phyloP scores from a whole-genome alignment of 2,888 invertebrate species.

The Drosophila anomelani region DNA sequence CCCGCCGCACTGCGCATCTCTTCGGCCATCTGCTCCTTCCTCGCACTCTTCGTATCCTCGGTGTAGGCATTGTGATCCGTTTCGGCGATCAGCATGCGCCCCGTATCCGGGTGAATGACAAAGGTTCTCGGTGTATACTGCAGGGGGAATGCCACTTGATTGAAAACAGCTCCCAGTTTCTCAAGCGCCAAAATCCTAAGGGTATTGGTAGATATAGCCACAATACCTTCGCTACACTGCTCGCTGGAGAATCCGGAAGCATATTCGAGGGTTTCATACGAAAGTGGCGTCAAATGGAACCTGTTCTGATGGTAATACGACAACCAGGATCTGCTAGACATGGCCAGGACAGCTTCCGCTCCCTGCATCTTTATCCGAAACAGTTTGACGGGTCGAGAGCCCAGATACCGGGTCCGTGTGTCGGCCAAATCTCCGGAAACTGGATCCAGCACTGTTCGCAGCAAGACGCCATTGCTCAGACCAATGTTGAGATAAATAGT shows the following conservation, averaged over 20 bases:
- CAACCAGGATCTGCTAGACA: conserved; percentile 99
- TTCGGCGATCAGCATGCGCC: conserved; percentile 95
- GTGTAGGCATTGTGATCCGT: conserved; percentile 99
- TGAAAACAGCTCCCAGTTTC: conserved; percentile 99
- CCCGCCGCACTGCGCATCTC: conserved; percentile 99
- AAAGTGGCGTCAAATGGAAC: conserved; percentile 97
- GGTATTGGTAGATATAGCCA: conserved; percentile 99
- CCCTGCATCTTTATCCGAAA: conserved; percentile 98
- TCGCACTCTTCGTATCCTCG: conserved; percentile 96
- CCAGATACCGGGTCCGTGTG: conserved; percentile 98
- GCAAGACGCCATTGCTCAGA: conserved; percentile 96
- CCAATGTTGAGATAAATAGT: conserved; percentile 98
- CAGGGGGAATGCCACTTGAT: conserved; percentile 96
- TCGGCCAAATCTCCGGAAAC: conserved; percentile 98
- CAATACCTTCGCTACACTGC: conserved; percentile 99
- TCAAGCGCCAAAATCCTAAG: conserved; percentile 98
- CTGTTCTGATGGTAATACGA: conserved; percentile 99
- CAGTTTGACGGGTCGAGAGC: conserved; percentile 97
- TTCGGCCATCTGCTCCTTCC: conserved; percentile 97
- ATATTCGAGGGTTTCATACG: conserved; percentile 98
- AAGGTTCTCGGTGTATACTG: conserved; percentile 98
- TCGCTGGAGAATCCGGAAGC: conserved; percentile 98
- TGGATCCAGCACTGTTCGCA: conserved; percentile 97
- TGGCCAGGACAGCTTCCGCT: conserved; percentile 97
- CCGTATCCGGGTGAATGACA: conserved; percentile 95